Base-by-base conservation (phyloP, 2,113 vertebrate genomes). In the Ardeotis arabs region DNA sequence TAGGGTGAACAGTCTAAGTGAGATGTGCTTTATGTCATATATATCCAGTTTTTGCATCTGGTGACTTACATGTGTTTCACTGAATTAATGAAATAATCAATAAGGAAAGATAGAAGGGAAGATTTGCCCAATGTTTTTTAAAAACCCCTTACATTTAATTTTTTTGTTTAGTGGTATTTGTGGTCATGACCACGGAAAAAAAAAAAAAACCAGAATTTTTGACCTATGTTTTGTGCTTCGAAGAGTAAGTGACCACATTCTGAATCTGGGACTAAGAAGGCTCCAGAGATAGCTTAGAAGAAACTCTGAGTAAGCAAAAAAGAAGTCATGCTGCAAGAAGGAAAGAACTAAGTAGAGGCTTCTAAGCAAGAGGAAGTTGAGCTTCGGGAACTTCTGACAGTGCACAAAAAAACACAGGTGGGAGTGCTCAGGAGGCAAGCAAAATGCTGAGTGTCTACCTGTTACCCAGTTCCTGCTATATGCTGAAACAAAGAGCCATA, bases 291-390 rank as follows among this genome's bases (percentile, higher is more conserved):
- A 84, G 35, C 29, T 78, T 63, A 91, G 52, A 69, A 83, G 68
- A 52, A 95, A 31, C 27, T 90, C 49, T 88, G 49, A 90, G 27
- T 67, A 91, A 93, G 56, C 55, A 62, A 86, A 87, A 92, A 84
- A 21, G 7, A 70, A 68, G 20, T 76, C n/a, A 60, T 55, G 22
- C 45, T 83, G 29, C 49, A 76, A 79, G 33, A 88, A 88, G 29
- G 14, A 53, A 79, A 73, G 15, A 76, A 83, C 12, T 62, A 85
- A 56, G n/a, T 45, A 64, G 23, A 66, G 20, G 27, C 47, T 91
- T 93, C 44, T 63, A 85, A 83, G 45, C 39, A 80, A 70, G 55
- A 89, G 28, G 27, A 87, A 22, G 14, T 14, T 8, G 10, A 74
- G 44, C 33, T 63, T 90, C 35, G 58, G 53, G 79, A 78, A 78